These are phyloP conservation scores for Syngnathus scovelli DNA, from an alignment of 2,113 vertebrate species.

Conservation along the genomic window DNA sequence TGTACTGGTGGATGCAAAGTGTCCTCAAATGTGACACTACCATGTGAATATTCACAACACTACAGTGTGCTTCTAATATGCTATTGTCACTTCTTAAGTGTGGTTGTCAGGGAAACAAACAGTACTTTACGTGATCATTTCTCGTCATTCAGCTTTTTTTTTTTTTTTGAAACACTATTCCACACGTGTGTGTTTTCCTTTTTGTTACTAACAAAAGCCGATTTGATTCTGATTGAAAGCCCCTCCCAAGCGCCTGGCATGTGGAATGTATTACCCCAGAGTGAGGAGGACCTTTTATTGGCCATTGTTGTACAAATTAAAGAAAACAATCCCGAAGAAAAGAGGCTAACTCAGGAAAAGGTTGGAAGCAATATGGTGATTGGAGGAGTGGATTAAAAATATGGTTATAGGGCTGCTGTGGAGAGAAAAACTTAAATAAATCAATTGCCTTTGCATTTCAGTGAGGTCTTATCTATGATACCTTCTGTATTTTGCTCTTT, in stretches of 20 bases:
- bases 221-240: constrained; percentile 6
- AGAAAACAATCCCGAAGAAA: constrained; percentile 17
- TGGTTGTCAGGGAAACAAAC: not conserved
- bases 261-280: constrained; percentile 39
- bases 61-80: not conserved
- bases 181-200: not conserved
- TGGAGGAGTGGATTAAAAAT: constrained; percentile 14
- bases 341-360: constrained; percentile 66
- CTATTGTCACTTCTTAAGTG: not conserved
- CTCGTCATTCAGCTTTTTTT: not conserved
- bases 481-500: constrained; percentile 83
- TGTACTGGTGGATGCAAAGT: not conserved
- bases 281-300: constrained; percentile 2
- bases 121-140: not conserved
- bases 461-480: constrained; percentile 80
- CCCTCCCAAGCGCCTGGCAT: constrained; percentile 31
- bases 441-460: constrained; percentile 76
- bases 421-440: constrained; percentile 11
- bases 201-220: constrained; percentile 1
- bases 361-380: constrained; percentile 58
- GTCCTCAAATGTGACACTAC: not conserved
- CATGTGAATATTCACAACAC: not conserved
- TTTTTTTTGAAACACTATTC: constrained; percentile 1
- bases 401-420: not conserved
- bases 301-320: constrained; percentile 38